A percentile compares a stretch with the other conserved stretches of the same genome.
Conservation (phyloP, 2,797 vertebrate genomes). For the Bufotes viridis region DNA sequence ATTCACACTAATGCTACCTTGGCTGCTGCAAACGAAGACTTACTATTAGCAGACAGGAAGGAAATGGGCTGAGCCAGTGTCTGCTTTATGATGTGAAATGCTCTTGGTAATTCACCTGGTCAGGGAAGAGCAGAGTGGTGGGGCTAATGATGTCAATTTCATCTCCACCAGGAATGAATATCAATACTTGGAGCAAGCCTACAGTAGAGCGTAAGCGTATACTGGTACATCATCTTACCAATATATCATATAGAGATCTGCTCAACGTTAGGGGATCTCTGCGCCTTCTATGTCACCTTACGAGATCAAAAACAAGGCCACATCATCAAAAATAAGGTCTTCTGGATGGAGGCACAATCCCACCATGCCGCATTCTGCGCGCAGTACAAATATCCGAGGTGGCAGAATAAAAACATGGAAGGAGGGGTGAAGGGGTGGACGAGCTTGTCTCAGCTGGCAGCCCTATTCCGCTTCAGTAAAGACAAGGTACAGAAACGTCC, state of each 20-base stretch:
- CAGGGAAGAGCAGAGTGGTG: slow-evolving; percentile 10
- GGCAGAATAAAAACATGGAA: slow-evolving; percentile 72
- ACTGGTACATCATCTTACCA: slow-evolving; percentile 21
- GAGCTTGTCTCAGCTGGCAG: slow-evolving; percentile 82
- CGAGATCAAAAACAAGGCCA: slow-evolving; percentile 61
- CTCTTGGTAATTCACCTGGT: slow-evolving; percentile 51
- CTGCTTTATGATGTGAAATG: slow-evolving; percentile 57
- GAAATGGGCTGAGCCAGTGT: slow-evolving; percentile 38
- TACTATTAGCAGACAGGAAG: slow-evolving; percentile 65
- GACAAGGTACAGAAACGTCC: slow-evolving; percentile 92
- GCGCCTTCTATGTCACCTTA: slow-evolving; percentile 4
- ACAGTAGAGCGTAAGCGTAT: not conserved
- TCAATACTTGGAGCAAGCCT: slow-evolving; percentile 14
- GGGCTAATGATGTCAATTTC: slow-evolving; percentile 10
- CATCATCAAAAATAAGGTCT: slow-evolving; percentile 63
- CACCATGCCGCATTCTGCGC: slow-evolving; percentile 66
- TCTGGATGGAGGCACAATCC: slow-evolving; percentile 66
- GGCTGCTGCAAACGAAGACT: slow-evolving; percentile 69
- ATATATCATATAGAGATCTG: slow-evolving; percentile 13
- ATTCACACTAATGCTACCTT: slow-evolving; percentile 79
- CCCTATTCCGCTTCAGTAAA: slow-evolving; percentile 93
- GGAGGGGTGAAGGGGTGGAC: slow-evolving; percentile 2
- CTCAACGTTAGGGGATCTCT: slow-evolving; percentile 1
- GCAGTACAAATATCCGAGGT: slow-evolving; percentile 70
- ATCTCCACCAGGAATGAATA: slow-evolving; percentile 12